Base-by-base conservation (phyloP, 2,113 vertebrate species). In the Corythoichthys intestinalis region DNA sequence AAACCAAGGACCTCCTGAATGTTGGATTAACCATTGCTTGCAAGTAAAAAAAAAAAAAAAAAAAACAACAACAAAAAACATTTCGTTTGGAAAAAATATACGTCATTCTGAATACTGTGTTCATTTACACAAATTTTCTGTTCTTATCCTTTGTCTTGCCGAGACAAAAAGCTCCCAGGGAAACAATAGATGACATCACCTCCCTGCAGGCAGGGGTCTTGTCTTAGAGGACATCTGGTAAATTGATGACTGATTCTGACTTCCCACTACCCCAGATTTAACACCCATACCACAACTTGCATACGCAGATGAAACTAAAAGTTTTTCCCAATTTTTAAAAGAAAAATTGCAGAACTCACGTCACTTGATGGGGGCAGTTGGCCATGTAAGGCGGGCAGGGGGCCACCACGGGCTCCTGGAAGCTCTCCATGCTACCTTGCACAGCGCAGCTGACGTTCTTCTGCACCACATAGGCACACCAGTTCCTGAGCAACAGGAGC, bases 401-500 rank as follows among this genome's bases (percentile, higher is more conserved):
- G 78, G 85, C 92, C 84, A 94, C 91, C 77, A 95, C 93, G 50
- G 96, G 93, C 83, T 96, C 94, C 80, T 93, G 87, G 81, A 92
- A 96, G 78, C 92, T 95, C 89, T 96, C 94, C 47, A 93, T 91
- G 66, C 94, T 92, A 72, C 94, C 96, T 84, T 94, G 92, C 84
- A 98, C 96, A 0, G 94, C 91, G 86, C 96, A 98, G 86, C 92
- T 98, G 87, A 97, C 95, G 75, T 98, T 98, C 91, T 87, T 97
- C 78, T 92, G 94, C 83, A 98, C 95, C 5, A 99, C 93, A 84
- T 94, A 94, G 69, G 97, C 97, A 80, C 97, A 99, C 96, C 96
- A 97, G 90, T 98, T 98, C 89, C 96, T 99, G 88, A 52, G 54
- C 48, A 68, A 67, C 49, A 58, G 69, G 75, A 35, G 68, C 37